Conservation (phyloP, 2,797 vertebrate species). For the Borostomias antarcticus region DNA sequence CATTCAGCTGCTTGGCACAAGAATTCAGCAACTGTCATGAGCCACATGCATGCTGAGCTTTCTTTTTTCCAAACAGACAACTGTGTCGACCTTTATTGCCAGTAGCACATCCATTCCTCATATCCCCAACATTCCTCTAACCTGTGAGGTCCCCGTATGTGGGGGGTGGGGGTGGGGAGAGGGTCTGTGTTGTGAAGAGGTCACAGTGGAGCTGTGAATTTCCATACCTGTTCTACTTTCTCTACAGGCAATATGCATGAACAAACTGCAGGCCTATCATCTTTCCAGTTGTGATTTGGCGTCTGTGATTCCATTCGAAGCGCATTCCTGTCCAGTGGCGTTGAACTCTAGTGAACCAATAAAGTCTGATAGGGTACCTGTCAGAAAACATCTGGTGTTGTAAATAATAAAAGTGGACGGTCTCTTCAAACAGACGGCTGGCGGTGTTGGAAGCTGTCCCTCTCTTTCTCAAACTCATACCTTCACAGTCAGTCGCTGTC, state of each 20-base stretch:
- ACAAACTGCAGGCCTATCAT: background rate
- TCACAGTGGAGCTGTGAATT: background rate
- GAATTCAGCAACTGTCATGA: background rate
- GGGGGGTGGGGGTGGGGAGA: background rate
- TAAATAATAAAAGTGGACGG: background rate
- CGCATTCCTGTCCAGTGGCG: background rate
- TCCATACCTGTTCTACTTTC: too few species aligned
- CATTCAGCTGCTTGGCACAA: background rate
- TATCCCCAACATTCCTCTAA: slow-evolving; percentile 23
- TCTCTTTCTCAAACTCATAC: background rate
- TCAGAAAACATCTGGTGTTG: slow-evolving; percentile 1
- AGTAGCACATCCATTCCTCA: slow-evolving; percentile 31
- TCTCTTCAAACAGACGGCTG: background rate
- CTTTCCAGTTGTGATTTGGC: background rate
- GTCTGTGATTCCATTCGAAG: background rate
- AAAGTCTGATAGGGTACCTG: background rate
- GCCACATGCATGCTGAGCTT: background rate
- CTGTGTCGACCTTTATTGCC: slow-evolving; percentile 31
- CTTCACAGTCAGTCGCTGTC: background rate
- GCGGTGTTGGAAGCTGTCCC: background rate
- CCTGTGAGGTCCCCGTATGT: slow-evolving; percentile 9
- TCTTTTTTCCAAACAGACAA: background rate
- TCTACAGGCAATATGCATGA: background rate
- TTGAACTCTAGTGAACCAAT: background rate
- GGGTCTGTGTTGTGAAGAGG: too few species aligned